These are phyloP conservation scores for Tanypteryx hageni DNA, from an alignment of 2,888 invertebrate species.

Conservation along the genomic window DNA sequence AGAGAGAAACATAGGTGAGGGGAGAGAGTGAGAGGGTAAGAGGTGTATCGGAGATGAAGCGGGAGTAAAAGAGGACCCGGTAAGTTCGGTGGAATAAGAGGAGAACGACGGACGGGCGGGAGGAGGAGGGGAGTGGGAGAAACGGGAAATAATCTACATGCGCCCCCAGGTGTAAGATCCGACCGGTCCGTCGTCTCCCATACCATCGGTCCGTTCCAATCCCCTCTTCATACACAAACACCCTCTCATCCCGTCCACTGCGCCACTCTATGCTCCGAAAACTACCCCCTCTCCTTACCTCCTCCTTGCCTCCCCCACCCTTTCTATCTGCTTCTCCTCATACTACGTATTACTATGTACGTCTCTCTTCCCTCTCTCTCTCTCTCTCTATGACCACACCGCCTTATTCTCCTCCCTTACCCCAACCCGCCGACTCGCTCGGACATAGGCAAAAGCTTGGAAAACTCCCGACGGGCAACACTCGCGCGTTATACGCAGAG, in stretches of 20 bases:
- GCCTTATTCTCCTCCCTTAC: not conserved
- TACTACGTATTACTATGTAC: not conserved
- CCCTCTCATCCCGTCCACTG: not conserved
- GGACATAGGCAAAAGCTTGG: conserved; percentile 17
- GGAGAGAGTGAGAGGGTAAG: not conserved
- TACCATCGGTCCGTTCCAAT: not conserved
- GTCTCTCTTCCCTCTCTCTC: not conserved
- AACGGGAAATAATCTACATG: conserved; percentile 13
- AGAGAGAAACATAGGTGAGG: not conserved
- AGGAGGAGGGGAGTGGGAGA: too few relatives aligned
- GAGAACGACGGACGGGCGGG: not conserved
- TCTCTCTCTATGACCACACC: not conserved
- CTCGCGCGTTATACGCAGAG: not conserved
- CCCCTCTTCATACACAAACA: too few relatives aligned
- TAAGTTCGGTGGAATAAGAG: conserved; percentile 29
- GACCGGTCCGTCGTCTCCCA: not conserved
- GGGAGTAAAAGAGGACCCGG: not conserved
- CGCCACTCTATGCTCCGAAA: not conserved
- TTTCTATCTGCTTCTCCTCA: not conserved
- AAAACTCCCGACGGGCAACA: conserved; percentile 1
- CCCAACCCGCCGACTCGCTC: not conserved
- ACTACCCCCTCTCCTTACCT: not conserved
- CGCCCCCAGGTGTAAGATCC: conserved; percentile 39
- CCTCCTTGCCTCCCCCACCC: not conserved
- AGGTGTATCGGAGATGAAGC: not conserved